Evolutionary conservation across 2,113 vertebrate genomes (phyloP), one percentile per base, ranked within the genome.

Genomic region (Leuciscus idus): DNA sequence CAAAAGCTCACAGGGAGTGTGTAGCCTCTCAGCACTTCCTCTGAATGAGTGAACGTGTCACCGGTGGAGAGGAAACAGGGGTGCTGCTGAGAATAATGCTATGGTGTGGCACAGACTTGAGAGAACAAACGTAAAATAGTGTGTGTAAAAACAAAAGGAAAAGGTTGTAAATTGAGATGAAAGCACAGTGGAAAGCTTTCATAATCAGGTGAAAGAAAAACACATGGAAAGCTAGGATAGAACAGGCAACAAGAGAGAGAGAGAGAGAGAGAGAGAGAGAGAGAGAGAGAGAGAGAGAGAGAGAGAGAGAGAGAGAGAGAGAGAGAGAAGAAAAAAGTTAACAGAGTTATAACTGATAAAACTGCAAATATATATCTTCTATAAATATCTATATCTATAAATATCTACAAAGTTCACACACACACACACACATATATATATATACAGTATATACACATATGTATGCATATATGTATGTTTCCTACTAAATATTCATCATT

Each of bases 11-110:
- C 73, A 81, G 87, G 78, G 89, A 87, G 89, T 59, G 83, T 85
- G 70, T 84, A 50, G 59, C 90, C 90, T 85, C 83, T 87, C 78
- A 76, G 81, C 88, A 89, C 87, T 89, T 90, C 84, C 87, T 89
- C 80, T 87, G 83, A 87, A 91, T 91, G 89, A 92, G 88, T 82
- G 72, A 86, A 88, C 70, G 23, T 91, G 92, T 93, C 91, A 89
- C 55, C 66, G 26, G 28, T 87, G 85, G 77, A 86, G 88, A 87
- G 82, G 80, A 80, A 81, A 88, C 74, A 84, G 88, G 61, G 77
- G 73, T 74, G 52, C 17, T 74, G 6, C 23, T 66, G 72, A 73
- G 21, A 66, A 62, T 84, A 50, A 36, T 84, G 62, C 13, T 66
- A 39, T 68, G 74, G 76, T 88, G 86, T 92, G 92, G 4, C 28